Evolutionary conservation across 1,140 invertebrate genomes (phyloP), one percentile per base, ranked within the genome.

Genomic region (Olivierus martensii): DNA sequence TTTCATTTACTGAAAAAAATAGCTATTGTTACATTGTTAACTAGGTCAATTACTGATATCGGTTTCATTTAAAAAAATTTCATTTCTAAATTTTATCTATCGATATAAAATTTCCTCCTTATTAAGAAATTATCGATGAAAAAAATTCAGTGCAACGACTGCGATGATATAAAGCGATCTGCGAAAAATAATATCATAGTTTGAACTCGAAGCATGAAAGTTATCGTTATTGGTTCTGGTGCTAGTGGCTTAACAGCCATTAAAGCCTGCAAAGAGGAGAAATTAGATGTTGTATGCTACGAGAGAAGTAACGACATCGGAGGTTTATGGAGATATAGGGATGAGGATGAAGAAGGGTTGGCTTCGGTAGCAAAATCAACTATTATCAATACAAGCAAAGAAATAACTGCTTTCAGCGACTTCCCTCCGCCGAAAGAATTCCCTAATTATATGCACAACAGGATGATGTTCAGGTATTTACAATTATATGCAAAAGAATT

Each of bases 251-350:
- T 75, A 17, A 62, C 69, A 3, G 63, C 68, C 36, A 67, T 71
- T 35, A 75, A 74, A 53, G 62, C 60, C 21, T 71, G 69, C 50
- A 46, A 72, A 35, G 73, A 75, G 55, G 63, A 68, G 50, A 63
- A 62, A 2, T 45, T 69, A 36, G 57, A 63, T 41, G 63, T 66
- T 0, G 63, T 69, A 4, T 73, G 73, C 58, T 75, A 68, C 53
- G 75, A 77, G 55, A 67, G 63, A 54, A 67, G 65, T 17, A 42
- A 62, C 44, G 66, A 71, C 52, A 62, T 74, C 37, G 75, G 75
- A 6, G 75, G 75, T 19, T 60, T 77, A 6, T 76, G 75, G 75
- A 70, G 72, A 42, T 77, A 73, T 56, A 37, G 66, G 17, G 66
- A 70, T 9, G 60, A 68, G 3, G 62, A 63, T 9, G 60, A 59